Conservation (phyloP, 1,140 invertebrate species). For the Cotesia typhae region DNA sequence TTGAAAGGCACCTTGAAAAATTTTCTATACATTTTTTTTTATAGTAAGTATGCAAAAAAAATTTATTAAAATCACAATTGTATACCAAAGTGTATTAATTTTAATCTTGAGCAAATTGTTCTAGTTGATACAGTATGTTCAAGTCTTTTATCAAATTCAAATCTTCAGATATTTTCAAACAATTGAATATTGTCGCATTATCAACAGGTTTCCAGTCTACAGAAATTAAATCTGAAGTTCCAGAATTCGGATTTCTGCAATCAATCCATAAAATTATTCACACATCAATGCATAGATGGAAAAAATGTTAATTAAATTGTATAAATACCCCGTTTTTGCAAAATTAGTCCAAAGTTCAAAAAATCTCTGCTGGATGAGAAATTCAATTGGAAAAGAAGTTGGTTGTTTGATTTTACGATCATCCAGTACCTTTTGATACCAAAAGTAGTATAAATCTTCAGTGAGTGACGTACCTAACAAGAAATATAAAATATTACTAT, state of each 20-base stretch:
- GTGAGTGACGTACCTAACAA: constrained; percentile 47
- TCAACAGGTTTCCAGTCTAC: constrained; percentile 55
- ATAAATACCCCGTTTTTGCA: constrained; percentile 52
- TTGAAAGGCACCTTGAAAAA: too few relatives aligned
- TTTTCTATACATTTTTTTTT: too few relatives aligned
- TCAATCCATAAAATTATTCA: background rate
- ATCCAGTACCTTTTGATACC: constrained; percentile 29
- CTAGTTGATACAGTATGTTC: constrained; percentile 28
- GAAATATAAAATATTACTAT: constrained; percentile 18
- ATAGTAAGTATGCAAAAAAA: too few relatives aligned
- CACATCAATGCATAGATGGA: too few relatives aligned
- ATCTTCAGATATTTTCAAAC: constrained; percentile 40
- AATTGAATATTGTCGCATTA: constrained; percentile 23
- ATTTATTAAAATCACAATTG: too few relatives aligned
- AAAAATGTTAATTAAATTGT: background rate
- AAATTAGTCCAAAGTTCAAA: constrained; percentile 59
- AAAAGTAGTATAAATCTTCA: constrained; percentile 51
- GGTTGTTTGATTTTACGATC: background rate
- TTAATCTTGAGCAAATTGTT: constrained; percentile 22
- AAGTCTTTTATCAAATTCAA: constrained; percentile 31
- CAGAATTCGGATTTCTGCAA: background rate
- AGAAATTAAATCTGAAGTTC: constrained; percentile 42
- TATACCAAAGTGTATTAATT: background rate
- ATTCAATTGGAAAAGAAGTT: constrained; percentile 6
- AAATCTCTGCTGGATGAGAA: constrained; percentile 47